Evolutionary conservation across 2,888 invertebrate genomes (phyloP), one percentile per base, ranked within the genome.

Genomic region (Trichogramma dendrolimi): DNA sequence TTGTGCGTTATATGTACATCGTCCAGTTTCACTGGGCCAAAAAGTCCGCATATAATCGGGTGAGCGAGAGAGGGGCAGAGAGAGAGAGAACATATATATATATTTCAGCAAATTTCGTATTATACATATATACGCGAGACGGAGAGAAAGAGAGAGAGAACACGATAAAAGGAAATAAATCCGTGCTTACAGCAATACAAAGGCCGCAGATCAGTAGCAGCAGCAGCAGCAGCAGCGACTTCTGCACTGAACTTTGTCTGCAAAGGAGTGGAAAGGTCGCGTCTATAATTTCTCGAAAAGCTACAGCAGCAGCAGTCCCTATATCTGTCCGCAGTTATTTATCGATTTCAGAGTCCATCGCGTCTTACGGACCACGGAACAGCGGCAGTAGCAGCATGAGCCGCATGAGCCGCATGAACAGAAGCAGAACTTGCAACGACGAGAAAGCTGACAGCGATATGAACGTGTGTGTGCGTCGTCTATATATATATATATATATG

Each of bases 291-390:
- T 44, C 59, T 42, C 55, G 60, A 63, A 63, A 54, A 54, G 54
- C 59, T 57, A 39, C 47, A 8, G 40, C 44, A 38, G 8, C 27
- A 14, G 43, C 50, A 39, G 47, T 55, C 58, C 46, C 56, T 53
- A 52, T 60, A 63, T 63, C 61, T 64, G 64, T 61, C 56, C 59
- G 55, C 57, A 62, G 61, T 64, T 64, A 64, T 64, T 64, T 64
- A 64, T 64, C 64, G 64, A 59, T 64, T 61, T 59, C 56, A 64
- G 57, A 61, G 64, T 61, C 59, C 64, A 61, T 61, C 61, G 64
- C 61, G 50, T 64, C 61, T 64, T 60, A 57, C 61, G 57, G 64
- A 64, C 59, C 61, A 61, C 53, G 61, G 53, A 60, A 47, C 60
- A 27, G 27, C 1, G 27, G 27, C 27, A 27, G 27, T 27, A 27